phyloP scores from a whole-genome alignment of 2,888 invertebrate species.

The Xylophagus ater region DNA sequence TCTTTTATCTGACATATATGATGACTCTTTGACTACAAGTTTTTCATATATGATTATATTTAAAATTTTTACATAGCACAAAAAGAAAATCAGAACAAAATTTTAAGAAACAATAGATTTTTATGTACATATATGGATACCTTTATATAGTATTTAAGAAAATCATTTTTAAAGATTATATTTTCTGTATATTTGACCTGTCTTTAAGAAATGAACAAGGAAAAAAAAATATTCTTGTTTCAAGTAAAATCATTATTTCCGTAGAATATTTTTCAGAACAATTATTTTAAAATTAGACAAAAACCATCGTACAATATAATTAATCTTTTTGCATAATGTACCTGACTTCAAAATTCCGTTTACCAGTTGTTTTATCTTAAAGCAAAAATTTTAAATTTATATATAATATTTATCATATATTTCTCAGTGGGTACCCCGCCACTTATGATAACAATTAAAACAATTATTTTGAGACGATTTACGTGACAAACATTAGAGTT shows the following conservation, averaged over 20 bases:
- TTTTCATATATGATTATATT: slow-evolving; percentile 5
- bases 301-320: neutral
- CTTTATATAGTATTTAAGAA: too few relatives aligned
- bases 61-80: too few relatives aligned
- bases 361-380: neutral
- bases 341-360: neutral
- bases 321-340: neutral
- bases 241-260: too few relatives aligned
- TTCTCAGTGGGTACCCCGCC: neutral
- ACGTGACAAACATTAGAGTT: slow-evolving; percentile 3
- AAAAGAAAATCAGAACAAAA: too few relatives aligned
- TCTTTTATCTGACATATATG: slow-evolving; percentile 11
- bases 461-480: slow-evolving; percentile 6
- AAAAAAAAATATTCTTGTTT: too few relatives aligned
- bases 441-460: slow-evolving; percentile 2
- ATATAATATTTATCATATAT: neutral
- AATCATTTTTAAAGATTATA: too few relatives aligned
- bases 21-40: slow-evolving; percentile 12
- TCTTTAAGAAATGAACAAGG: too few relatives aligned
- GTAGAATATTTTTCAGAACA: slow-evolving; percentile 2
- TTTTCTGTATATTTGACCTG: too few relatives aligned
- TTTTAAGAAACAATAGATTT: too few relatives aligned
- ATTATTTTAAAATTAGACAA: neutral
- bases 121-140: too few relatives aligned
- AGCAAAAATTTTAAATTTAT: neutral